Base-by-base conservation (phyloP, 2,113 vertebrate genomes). In the Melospiza melodia region DNA sequence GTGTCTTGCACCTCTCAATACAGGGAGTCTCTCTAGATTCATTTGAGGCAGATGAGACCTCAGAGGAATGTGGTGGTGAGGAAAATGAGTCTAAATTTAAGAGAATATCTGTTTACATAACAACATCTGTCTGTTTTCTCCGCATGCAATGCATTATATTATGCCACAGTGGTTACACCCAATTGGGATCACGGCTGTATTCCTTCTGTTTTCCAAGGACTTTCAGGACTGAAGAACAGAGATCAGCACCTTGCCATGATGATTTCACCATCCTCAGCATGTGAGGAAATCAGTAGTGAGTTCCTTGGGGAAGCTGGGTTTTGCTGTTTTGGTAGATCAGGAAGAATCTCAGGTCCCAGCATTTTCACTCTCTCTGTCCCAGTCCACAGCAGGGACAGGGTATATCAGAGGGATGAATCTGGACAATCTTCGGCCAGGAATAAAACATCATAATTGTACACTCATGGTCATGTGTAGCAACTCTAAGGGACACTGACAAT, bases 71-170 rank as follows among this genome's bases (percentile, higher is more conserved):
- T 22, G 68, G n/a, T 7, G 3, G 15, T 52, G 19, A 76, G 24
- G 22, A 59, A 84, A 84, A 31, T n/a, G 4, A 49, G 43, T 33
- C 44, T 27, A 33, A 55, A 12, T 54, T 71, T 46, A 46, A 48
- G 10, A 69, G 10, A 77, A 39, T 17, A 6, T 43, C 20, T 77
- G 72, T 92, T 86, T 71, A 61, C 7, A 12, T 46, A 58, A 23
- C 16, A 75, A 41, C 7, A 46, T 74, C 35, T 59, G 10, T 31
- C 65, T 41, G 9, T 74, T 77, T 69, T 74, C 25, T 80, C 9
- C 12, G 5, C 48, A 23, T 11, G 13, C 5, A 15, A 0, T 4
- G 2, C 19, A 33, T n/a, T 68, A 57, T 11, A 6, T 43, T 55
- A 14, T 28, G 25, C 25, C 10, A 24, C 2, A 18, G 13, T 49